Evolutionary conservation across 2,113 vertebrate genomes (phyloP).

Genomic region (Charina bottae): DNA sequence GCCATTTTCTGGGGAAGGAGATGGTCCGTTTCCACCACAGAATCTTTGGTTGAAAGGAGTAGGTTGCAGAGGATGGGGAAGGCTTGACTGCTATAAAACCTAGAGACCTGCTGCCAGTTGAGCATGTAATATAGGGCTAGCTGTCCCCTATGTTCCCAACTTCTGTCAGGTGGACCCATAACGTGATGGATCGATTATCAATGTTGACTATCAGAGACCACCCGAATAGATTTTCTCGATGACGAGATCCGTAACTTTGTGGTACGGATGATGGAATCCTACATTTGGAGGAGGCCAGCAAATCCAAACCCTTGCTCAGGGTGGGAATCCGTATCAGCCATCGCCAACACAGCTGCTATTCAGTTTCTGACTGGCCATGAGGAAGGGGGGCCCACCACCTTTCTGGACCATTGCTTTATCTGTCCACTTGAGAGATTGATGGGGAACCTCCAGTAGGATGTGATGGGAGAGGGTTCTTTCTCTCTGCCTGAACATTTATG

Average conservation of each 20-base stretch:
- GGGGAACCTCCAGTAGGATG: too few relatives aligned
- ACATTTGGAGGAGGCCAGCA: neutral
- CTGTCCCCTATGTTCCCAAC: neutral
- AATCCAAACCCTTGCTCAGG: neutral
- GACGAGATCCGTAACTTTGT: neutral
- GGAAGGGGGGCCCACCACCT: neutral
- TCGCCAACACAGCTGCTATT: neutral
- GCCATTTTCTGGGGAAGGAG: neutral
- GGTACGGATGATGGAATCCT: neutral
- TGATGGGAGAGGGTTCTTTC: too few relatives aligned
- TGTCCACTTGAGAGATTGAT: neutral
- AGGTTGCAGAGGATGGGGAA: neutral
- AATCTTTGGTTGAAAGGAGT: neutral
- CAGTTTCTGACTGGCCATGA: neutral
- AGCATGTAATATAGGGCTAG: neutral
- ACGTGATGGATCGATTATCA: neutral
- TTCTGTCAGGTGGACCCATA: neutral
- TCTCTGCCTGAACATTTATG: too few relatives aligned
- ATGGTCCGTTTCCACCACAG: neutral
- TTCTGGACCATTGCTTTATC: neutral
- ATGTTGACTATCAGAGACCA: neutral
- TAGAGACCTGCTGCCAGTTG: neutral
- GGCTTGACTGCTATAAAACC: neutral
- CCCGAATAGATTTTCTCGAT: neutral
- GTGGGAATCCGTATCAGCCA: neutral